Percentiles rank a stretch among this genome's conserved stretches.
These are phyloP conservation scores for Yponomeuta evonymella DNA, from an alignment of 2,888 invertebrate species.

Conservation along the genomic window DNA sequence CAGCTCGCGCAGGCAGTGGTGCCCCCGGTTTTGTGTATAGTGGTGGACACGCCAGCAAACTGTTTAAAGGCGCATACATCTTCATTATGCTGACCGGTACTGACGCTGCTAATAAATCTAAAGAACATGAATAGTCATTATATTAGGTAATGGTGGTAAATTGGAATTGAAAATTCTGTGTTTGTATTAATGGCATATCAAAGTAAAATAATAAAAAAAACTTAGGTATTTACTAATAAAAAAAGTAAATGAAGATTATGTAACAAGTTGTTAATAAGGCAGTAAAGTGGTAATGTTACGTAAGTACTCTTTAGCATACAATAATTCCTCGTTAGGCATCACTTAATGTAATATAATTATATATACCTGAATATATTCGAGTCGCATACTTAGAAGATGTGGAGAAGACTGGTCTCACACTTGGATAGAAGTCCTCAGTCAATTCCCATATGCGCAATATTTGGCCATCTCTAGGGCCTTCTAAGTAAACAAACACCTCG, in stretches of 20 bases:
- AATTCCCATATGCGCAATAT: constrained; percentile 53
- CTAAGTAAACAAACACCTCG: constrained; percentile 45
- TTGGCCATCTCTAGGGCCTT: constrained; percentile 51
- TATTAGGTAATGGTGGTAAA: too few species aligned
- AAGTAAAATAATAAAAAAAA: neutral
- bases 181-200: too few species aligned
- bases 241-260: neutral
- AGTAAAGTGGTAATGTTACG: neutral
- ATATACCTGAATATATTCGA: constrained; percentile 52
- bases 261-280: neutral
- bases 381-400: constrained; percentile 42
- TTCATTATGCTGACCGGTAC: constrained; percentile 50
- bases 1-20: constrained; percentile 50
- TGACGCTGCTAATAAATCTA: constrained; percentile 40
- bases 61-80: constrained; percentile 50
- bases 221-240: neutral
- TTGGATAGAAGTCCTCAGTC: constrained; percentile 44
- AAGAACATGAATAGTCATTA: constrained; percentile 10
- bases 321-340: neutral
- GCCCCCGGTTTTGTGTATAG: constrained; percentile 55
- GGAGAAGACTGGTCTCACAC: constrained; percentile 45
- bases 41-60: constrained; percentile 51
- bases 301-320: neutral
- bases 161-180: too few species aligned
- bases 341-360: constrained; percentile 1